Conservation (phyloP, 92 coral and sea anemone species). For the Parazoanthus swiftii region DNA sequence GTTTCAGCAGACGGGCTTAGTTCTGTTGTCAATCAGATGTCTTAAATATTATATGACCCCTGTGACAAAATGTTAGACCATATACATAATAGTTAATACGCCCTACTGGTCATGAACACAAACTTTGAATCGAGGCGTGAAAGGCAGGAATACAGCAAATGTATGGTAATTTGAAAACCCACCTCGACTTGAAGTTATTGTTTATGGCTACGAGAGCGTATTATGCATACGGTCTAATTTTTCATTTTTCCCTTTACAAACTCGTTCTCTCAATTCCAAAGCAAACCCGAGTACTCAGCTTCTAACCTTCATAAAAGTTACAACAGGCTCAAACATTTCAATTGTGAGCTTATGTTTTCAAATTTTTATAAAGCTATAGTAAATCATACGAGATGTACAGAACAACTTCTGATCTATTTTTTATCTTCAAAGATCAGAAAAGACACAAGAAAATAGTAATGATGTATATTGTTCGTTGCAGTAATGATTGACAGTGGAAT, state of each 20-base stretch:
- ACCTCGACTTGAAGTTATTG: too few species aligned
- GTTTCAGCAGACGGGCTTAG: too few species aligned
- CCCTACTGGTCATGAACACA: too few species aligned
- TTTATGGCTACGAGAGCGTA: too few species aligned
- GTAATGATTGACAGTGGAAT: background rate
- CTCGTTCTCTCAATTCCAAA: background rate
- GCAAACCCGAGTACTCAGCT: background rate
- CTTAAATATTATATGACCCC: too few species aligned
- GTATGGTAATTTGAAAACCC: too few species aligned
- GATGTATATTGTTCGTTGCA: background rate
- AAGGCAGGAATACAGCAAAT: too few species aligned
- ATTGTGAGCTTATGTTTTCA: background rate
- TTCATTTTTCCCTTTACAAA: background rate
- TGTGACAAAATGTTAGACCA: too few species aligned
- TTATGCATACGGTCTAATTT: too few species aligned
- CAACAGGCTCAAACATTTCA: background rate
- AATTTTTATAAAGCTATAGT: background rate
- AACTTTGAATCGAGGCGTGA: too few species aligned
- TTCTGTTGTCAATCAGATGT: background rate
- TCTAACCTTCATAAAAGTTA: background rate
- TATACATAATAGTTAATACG: too few species aligned
- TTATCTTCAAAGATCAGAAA: background rate
- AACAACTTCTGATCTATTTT: background rate
- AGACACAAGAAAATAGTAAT: background rate
- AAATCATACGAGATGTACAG: too few species aligned